A percentile compares a stretch with the other conserved stretches of the same genome.
Evolutionary conservation across 2,888 invertebrate species (phyloP).

Genomic region (Yponomeuta malinellus): DNA sequence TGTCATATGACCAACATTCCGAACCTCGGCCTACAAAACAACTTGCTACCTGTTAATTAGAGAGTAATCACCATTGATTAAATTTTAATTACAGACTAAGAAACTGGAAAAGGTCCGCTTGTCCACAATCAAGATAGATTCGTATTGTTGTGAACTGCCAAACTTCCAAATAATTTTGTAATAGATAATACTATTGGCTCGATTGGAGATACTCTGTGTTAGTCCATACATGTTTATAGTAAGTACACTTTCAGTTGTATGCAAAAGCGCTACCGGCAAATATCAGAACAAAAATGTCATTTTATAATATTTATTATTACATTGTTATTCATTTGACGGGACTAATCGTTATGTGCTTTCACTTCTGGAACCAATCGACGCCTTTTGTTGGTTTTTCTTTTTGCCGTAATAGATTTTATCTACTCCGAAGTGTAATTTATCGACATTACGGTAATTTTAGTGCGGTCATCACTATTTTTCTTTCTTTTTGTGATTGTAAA

Average conservation of each 20-base stretch:
- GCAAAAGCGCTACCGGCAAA: too few relatives aligned
- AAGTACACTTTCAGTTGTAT: too few relatives aligned
- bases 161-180: too few relatives aligned
- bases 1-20: not conserved
- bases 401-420: not conserved
- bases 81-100: not conserved
- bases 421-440: constrained; percentile 2
- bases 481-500: not conserved
- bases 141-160: too few relatives aligned
- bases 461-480: not conserved
- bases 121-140: not conserved
- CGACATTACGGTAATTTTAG: not conserved
- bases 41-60: constrained; percentile 4
- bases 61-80: not conserved
- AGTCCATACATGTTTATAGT: too few relatives aligned
- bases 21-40: not conserved
- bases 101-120: not conserved
- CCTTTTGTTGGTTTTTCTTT: not conserved
- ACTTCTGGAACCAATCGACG: not conserved
- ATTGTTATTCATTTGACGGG: too few relatives aligned
- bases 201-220: too few relatives aligned
- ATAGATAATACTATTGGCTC: too few relatives aligned
- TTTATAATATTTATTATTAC: too few relatives aligned
- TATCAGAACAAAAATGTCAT: too few relatives aligned
- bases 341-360: too few relatives aligned